Evolutionary conservation across 2,113 vertebrate species (phyloP), one percentile per base, ranked within the genome.

Genomic region (Onychorhynchus coronatus): DNA sequence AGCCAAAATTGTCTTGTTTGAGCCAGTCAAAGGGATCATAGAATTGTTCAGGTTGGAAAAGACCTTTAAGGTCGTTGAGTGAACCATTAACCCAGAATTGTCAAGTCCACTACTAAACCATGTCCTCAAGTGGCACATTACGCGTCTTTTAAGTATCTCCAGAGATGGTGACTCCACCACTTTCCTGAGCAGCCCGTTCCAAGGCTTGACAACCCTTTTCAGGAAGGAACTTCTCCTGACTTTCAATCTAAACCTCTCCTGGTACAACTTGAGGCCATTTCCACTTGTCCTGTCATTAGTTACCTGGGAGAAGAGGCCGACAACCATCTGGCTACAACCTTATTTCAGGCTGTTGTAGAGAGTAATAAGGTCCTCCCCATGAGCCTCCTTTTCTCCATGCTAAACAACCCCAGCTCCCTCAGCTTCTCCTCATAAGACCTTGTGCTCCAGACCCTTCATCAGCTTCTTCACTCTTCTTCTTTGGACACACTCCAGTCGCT

Each of bases 271-370:
- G 33, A 52, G 52, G 8, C 5, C 7, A 33, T n/a, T 23, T 20
- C 27, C 27, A 67, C 28, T 59, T 33, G 19, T 59, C 7, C 19
- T 37, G 19, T 73, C 50, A 33, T 2, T 74, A 28, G 14, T 44
- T 20, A 6, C 18, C 13, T 33, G 33, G 27, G 14, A 66, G 42
- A 73, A 74, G 44, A 52, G 14, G 2, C 12, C 0, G 0, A 33
- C 3, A 2, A 4, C 18, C 5, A 50, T 6, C 12, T 27, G 11
- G 31, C 9, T 50, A 11, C 68, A 66, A 0, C 6, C 44, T 74
- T 17, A 18, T 42, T 21, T 44, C 46, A 41, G 28, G 35, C 23
- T 27, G 14, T 6, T 58, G 14, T 9, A 52, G 33, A 42, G 42
- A 19, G 18, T 4, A 3, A 6, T 39, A 28, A 59, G 5, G 20